Percentiles rank a stretch among this genome's conserved stretches.
Evolutionary conservation across 2,113 vertebrate genomes (phyloP).

Genomic region (Andinoacara biseriatus): DNA sequence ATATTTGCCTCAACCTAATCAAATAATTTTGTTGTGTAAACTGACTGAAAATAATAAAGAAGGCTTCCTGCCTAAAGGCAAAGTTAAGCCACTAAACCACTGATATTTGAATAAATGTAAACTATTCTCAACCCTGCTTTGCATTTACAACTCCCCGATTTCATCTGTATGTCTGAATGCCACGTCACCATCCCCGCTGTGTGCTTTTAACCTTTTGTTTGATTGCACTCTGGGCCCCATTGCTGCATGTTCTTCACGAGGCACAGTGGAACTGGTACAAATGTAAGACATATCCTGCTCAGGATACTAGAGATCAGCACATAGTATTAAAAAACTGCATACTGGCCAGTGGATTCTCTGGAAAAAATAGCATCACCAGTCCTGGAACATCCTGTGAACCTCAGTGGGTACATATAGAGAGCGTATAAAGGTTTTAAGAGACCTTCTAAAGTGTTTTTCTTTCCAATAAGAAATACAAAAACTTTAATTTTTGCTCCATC

Average conservation of each 20-base stretch:
- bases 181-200: background rate
- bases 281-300: background rate
- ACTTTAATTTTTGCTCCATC: too few relatives aligned
- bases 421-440: background rate
- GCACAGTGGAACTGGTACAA: background rate
- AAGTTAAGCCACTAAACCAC: background rate
- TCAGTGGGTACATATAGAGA: background rate
- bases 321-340: background rate
- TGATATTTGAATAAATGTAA: slow-evolving; percentile 1
- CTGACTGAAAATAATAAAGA: background rate
- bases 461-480: background rate
- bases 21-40: background rate
- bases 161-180: background rate
- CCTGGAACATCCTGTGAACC: background rate
- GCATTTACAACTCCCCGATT: background rate
- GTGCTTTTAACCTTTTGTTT: background rate
- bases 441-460: background rate
- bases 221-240: background rate
- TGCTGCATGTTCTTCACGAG: background rate
- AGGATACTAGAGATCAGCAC: background rate
- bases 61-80: background rate
- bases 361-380: background rate
- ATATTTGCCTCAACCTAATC: background rate
- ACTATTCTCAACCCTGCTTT: background rate
- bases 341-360: background rate